Percentiles rank a stretch among this genome's conserved stretches.
phyloP scores from a whole-genome alignment of 1,140 invertebrate genomes.

The Battus philenor region DNA sequence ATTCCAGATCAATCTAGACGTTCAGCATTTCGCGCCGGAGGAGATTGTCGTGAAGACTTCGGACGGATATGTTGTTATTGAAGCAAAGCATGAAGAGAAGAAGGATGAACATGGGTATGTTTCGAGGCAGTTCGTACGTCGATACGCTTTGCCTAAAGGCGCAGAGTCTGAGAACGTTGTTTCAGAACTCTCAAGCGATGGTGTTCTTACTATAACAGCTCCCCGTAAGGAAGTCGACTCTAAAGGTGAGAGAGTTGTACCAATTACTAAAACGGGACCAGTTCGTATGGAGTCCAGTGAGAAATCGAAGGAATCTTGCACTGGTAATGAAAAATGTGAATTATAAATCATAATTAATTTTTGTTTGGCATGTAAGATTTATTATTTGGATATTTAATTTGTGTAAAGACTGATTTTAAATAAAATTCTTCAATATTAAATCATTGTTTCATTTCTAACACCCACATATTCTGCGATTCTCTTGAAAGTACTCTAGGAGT shows the following conservation, averaged over 20 bases:
- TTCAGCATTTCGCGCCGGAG: slow-evolving; percentile 27
- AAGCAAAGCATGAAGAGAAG: slow-evolving; percentile 31
- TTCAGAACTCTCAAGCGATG: slow-evolving; percentile 24
- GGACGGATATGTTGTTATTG: slow-evolving; percentile 24
- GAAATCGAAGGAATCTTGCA: not conserved
- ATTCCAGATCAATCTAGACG: slow-evolving; percentile 26
- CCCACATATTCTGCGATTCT: too few species aligned
- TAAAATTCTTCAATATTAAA: not conserved
- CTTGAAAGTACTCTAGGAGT: too few species aligned
- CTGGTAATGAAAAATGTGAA: slow-evolving; percentile 6
- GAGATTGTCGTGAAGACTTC: slow-evolving; percentile 25
- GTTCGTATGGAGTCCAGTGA: not conserved
- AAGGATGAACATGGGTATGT: slow-evolving; percentile 26
- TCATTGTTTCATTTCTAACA: too few species aligned
- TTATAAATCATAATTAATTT: not conserved
- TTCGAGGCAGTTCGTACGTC: slow-evolving; percentile 25
- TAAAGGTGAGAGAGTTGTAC: slow-evolving; percentile 8
- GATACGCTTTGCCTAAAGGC: slow-evolving; percentile 24
- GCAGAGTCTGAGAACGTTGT: slow-evolving; percentile 22
- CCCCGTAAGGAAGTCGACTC: slow-evolving; percentile 18
- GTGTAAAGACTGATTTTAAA: slow-evolving; percentile 13
- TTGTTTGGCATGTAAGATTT: not conserved
- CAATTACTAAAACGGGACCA: slow-evolving; percentile 10
- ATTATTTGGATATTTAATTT: not conserved
- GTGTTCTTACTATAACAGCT: slow-evolving; percentile 23